Evolutionary conservation across 2,113 vertebrate genomes (phyloP), one percentile per base, ranked within the genome.

Genomic region (Girardinichthys multiradiatus): DNA sequence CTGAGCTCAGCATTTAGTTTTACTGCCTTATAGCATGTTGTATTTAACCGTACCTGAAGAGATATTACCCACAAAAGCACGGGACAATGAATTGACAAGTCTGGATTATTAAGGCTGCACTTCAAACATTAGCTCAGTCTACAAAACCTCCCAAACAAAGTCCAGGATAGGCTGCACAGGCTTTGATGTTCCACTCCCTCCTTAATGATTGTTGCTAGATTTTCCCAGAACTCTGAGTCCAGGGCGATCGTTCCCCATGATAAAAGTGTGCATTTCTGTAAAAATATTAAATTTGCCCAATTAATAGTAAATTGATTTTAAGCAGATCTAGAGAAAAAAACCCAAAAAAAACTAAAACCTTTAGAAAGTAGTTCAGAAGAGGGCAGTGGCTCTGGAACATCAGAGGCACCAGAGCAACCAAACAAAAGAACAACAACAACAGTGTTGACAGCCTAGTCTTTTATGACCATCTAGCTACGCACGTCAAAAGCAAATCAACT

Each of bases 101-200:
- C 26, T 31, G 10, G 5, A 62, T 28, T 33, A 68, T 39, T 67
- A 61, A 35, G 51, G 58, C 28, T 37, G 30, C 45, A 68, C 68
- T 30, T 83, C 42, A 79, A 79, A 81, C 62, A 45, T 74, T 24
- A 64, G 19, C 77, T 77, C 59, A 60, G 67, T 58, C 13, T 26
- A 77, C 61, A 66, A 75, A 76, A 57, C 37, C 76, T n/a, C 51
- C 48, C 21, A 65, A 39, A 70, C 73, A 88, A 85, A 82, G 77
- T 77, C 65, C 70, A 72, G 4, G 42, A 66, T 30, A 66, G 31
- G 64, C 35, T 51, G 64, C 12, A 30, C 1, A 3, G 61, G 33
- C 76, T 87, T 82, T 87, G 65, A 81, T 85, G 77, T 48, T 71
- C 66, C 74, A 67, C 80, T 81, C 82, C 70, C 70, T 64, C 37